Evolutionary conservation across 2,888 invertebrate species (phyloP).

Genomic region (Eristalinus sepulchralis): DNA sequence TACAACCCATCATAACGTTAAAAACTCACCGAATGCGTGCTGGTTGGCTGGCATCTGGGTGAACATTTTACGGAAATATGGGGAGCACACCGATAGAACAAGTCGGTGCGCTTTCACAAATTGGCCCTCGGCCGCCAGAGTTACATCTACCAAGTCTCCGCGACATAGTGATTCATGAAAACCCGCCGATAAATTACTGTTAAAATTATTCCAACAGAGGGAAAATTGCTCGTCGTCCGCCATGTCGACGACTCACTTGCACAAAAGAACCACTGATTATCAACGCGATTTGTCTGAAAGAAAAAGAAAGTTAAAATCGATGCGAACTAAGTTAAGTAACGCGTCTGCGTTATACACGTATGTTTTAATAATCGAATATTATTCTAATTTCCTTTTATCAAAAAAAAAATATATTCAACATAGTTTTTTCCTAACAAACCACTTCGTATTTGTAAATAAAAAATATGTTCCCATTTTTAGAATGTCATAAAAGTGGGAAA

Average conservation of each 20-base stretch:
- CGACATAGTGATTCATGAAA: constrained; percentile 87
- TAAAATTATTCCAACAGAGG: constrained; percentile 89
- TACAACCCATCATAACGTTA: not conserved
- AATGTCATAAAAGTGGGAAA: constrained; percentile 65
- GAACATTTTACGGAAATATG: constrained; percentile 88
- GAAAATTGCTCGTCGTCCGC: constrained; percentile 89
- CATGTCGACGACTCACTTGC: constrained; percentile 81
- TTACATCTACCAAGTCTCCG: constrained; percentile 87
- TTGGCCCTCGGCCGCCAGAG: constrained; percentile 87
- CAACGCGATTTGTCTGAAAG: constrained; percentile 13
- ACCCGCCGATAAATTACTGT: constrained; percentile 87
- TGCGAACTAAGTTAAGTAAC: not conserved
- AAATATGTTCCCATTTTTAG: constrained; percentile 57
- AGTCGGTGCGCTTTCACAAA: constrained; percentile 87
- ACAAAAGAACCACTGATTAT: constrained; percentile 26
- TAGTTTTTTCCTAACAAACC: not conserved
- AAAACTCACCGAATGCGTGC: constrained; percentile 84
- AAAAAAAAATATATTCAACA: not conserved
- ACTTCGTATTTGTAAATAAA: constrained; percentile 56
- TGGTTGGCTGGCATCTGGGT: constrained; percentile 86
- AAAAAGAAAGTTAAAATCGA: constrained; percentile 31
- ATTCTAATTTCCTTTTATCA: not conserved
- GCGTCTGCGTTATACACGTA: constrained; percentile 51
- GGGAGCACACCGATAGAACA: constrained; percentile 88
- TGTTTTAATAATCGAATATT: not conserved